Base-by-base conservation (phyloP, 2,888 invertebrate genomes). In the Drosophila rellima region DNA sequence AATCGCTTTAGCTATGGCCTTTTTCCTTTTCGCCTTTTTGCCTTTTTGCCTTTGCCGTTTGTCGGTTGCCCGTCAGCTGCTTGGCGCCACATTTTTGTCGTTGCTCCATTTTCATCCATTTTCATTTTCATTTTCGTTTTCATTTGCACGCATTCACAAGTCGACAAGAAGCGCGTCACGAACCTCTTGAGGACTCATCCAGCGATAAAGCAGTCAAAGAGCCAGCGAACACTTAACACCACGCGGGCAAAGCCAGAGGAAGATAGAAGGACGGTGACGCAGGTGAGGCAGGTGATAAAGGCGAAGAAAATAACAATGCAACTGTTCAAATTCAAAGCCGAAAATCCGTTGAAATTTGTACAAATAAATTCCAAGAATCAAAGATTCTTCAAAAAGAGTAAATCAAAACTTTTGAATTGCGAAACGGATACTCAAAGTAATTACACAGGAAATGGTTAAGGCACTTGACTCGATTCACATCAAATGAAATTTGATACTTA, bases 1-100 rank as follows among this genome's bases (percentile, higher is more conserved):
- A 88, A 80, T 72, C 78, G 86, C 60, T 61, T 74, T 60, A 56
- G 57, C 37, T 39, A 44, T 54, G 37, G 44, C 23, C 42, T 35
- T 39, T 61, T 42, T 23, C 18, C n/a, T 15, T 23, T 60, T 18
- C 47, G 2, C 18, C 7, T 26, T 26, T 26, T 26, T 7, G 26
- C 2, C 26, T 26, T 20, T 39, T 26, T 60, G 64, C 52, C 65
- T 57, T 64, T 50, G 44, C 50, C 13, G 35, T 20, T 33, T 39
- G 31, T 13, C 40, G 42, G 44, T 23, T 45, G 35, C 18, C 13
- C 40, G 56, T 57, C 78, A 64, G 65, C 62, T 52, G 59, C 48
- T 50, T 56, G 66, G 70, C 72, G 61, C 48, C 70, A 66, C 56
- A 45, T 45, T 45, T 29, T 48, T 35, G 56, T 54, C 56, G 60